These are phyloP conservation scores for Sinodicranocentrus sp. DNA, from an alignment of 2,888 invertebrate species.

Conservation along the genomic window DNA sequence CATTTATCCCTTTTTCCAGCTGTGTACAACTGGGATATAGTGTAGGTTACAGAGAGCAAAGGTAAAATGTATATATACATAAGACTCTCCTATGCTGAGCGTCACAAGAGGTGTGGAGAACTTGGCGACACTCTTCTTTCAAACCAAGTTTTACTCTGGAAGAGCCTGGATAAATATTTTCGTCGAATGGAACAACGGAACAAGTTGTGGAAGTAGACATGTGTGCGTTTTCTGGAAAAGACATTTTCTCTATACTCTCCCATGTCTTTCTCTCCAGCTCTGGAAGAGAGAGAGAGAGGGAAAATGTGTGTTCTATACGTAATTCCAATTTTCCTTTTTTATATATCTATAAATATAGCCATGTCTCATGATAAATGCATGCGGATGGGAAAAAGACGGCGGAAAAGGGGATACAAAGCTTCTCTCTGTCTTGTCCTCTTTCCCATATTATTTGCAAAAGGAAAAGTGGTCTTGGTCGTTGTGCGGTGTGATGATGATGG, in stretches of 20 bases:
- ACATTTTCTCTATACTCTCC: not conserved
- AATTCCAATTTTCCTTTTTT: constrained; percentile 5
- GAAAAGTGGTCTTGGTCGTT: not conserved
- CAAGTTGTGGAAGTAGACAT: too few relatives aligned
- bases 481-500: constrained; percentile 7
- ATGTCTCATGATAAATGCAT: constrained; percentile 45
- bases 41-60: too few relatives aligned
- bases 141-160: too few relatives aligned
- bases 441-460: constrained; percentile 2
- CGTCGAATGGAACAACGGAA: too few relatives aligned
- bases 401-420: not conserved
- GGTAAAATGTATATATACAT: too few relatives aligned
- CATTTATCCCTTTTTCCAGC: not conserved
- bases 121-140: too few relatives aligned
- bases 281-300: too few relatives aligned
- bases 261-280: too few relatives aligned
- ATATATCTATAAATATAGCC: not conserved
- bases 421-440: not conserved
- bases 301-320: not conserved
- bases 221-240: not conserved
- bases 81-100: too few relatives aligned
- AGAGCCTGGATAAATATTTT: too few relatives aligned
- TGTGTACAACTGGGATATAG: too few relatives aligned
- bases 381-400: not conserved
- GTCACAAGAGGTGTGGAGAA: too few relatives aligned